Base-by-base conservation (phyloP, 2,113 vertebrate species). In the Grammomys dolichurus region DNA sequence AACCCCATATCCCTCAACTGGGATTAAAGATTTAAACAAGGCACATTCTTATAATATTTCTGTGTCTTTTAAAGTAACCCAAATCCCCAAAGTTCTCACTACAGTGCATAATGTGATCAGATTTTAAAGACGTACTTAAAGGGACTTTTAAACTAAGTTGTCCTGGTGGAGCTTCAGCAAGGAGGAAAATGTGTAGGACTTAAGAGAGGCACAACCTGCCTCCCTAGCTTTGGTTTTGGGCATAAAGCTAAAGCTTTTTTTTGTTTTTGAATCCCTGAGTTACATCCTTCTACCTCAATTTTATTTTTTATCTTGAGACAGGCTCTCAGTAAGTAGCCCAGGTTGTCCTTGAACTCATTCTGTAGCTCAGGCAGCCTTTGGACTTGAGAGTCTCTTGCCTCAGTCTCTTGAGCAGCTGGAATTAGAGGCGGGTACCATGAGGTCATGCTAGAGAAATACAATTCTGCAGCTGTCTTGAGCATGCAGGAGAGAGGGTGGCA, bases 101-200 rank as follows among this genome's bases (percentile, higher is more conserved):
- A 60, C 20, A 60, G 6, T 58, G 36, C 2, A 24, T 22, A 40
- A 40, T 40, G 56, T 60, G 20, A 60, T 40, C 56, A 60, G n/a
- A n/a, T 40, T 28, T 40, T 82, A 40, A 40, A 43, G 36, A 40
- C 60, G 56, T 26, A 26, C 22, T 60, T 84, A 72, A 88, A 76
- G 80, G 31, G 56, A 2, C 31, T 17, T 93, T 89, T 81, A 90
- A 80, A 88, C 65, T 40, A 73, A 89, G 73, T n/a, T 54, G 40
- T 54, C 78, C 73, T 87, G 70, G 70, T 89, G 86, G 86, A 87
- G 31, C 76, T 89, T 78, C n/a, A 82, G 78, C 80, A 92, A 86
- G 43, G 54, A 60, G 16, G 26, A 40, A 92, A 96, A 94, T 56
- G 28, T 82, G 24, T 13, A 81, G 96, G 19, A 94, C 60, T 0